phyloP scores from a whole-genome alignment of 2,888 invertebrate species.

The Parnassius orleans region DNA sequence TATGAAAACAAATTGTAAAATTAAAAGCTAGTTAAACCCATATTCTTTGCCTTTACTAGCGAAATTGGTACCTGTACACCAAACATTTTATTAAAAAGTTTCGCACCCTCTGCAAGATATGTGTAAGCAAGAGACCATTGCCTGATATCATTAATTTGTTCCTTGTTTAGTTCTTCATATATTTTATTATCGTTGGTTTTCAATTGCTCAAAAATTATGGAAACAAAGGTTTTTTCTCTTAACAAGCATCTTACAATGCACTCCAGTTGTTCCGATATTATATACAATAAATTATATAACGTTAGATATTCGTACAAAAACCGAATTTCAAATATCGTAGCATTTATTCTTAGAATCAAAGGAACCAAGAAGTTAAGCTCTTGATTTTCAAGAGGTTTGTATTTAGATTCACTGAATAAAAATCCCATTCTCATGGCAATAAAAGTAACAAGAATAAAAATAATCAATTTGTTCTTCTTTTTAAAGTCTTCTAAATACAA shows the following conservation, averaged over 20 bases:
- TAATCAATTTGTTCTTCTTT: conserved; percentile 1
- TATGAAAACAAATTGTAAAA: not conserved
- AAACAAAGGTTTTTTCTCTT: not conserved
- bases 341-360: not conserved
- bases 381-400: not conserved
- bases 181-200: not conserved
- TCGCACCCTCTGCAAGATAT: conserved; percentile 5
- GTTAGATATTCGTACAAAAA: conserved; percentile 8
- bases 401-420: not conserved
- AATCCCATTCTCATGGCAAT: not conserved
- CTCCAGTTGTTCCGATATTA: conserved; percentile 17
- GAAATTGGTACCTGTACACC: conserved; percentile 8
- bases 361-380: not conserved
- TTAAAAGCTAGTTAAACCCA: not conserved
- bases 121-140: conserved; percentile 11
- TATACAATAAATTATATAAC: not conserved
- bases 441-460: not conserved
- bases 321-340: not conserved
- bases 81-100: conserved; percentile 11
- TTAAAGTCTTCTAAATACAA: conserved; percentile 9
- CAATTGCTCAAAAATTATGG: not conserved
- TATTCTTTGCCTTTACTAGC: not conserved
- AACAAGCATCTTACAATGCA: conserved; percentile 6
- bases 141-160: conserved; percentile 7
- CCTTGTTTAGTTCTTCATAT: not conserved